These are phyloP conservation scores for Allobates femoralis DNA, from an alignment of 2,797 vertebrate species.

Conservation along the genomic window DNA sequence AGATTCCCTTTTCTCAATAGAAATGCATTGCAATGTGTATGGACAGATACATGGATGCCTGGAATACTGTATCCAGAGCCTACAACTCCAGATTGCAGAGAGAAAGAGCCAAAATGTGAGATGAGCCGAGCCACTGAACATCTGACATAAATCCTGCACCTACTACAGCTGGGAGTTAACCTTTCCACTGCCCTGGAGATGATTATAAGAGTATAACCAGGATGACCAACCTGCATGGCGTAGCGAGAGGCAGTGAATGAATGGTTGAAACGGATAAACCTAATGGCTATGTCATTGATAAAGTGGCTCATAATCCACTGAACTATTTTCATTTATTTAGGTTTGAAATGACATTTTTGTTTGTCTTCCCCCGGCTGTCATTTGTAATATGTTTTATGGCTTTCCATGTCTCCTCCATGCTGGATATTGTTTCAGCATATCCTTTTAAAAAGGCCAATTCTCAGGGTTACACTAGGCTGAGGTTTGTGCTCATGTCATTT, in stretches of 20 bases:
- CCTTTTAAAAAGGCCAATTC: not conserved
- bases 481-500: not conserved
- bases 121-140: not conserved
- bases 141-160: constrained; percentile 6
- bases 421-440: not conserved
- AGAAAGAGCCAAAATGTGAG: constrained; percentile 92
- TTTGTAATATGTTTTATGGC: not conserved
- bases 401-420: not conserved
- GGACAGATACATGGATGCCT: constrained; percentile 98
- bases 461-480: not conserved
- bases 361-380: not conserved
- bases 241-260: not conserved
- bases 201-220: constrained; percentile 41
- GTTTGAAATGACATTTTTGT: not conserved
- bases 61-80: constrained; percentile 94
- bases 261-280: not conserved
- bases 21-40: constrained; percentile 99
- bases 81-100: constrained; percentile 94
- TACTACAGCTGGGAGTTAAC: constrained; percentile 4
- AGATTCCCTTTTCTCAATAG: constrained; percentile 69
- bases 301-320: not conserved
- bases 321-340: not conserved
- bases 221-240: constrained; percentile 11
- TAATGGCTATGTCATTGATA: constrained; percentile 36
- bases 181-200: not conserved